Evolutionary conservation across 1,140 invertebrate species (phyloP).

Genomic region (Drosophila ananassae): DNA sequence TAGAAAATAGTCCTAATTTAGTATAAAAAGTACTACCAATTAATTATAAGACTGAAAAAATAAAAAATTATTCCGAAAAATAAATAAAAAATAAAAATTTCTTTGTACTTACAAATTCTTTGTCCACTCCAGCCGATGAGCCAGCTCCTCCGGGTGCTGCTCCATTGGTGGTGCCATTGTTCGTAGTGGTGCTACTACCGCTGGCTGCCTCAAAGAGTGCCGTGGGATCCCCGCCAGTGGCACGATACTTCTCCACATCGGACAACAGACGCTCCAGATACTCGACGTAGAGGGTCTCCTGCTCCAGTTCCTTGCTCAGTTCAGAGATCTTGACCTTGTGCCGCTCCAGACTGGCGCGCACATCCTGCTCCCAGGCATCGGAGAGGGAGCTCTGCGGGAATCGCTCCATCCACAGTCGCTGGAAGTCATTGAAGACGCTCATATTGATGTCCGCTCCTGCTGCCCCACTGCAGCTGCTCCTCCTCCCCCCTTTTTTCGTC

Average conservation of each 20-base stretch:
- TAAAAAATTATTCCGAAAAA: not conserved
- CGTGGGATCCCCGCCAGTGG: constrained; percentile 85
- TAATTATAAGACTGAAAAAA: too few relatives aligned
- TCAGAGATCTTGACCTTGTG: constrained; percentile 92
- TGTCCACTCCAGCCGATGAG: constrained; percentile 44
- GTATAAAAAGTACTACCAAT: too few relatives aligned
- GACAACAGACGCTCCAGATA: constrained; percentile 92
- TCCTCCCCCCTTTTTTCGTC: not conserved
- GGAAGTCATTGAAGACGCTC: constrained; percentile 95
- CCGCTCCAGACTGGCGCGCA: constrained; percentile 93
- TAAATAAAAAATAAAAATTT: not conserved
- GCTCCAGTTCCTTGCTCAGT: constrained; percentile 92
- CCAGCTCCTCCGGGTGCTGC: constrained; percentile 4
- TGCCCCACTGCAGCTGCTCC: constrained; percentile 10
- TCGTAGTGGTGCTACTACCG: constrained; percentile 22
- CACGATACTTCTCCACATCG: constrained; percentile 91
- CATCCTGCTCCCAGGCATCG: constrained; percentile 95
- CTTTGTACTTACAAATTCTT: constrained; percentile 67
- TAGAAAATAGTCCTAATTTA: too few relatives aligned
- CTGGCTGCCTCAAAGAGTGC: constrained; percentile 79
- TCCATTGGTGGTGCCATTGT: constrained; percentile 42
- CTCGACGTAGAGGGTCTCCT: constrained; percentile 95
- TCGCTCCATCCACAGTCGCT: constrained; percentile 93
- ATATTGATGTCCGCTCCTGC: constrained; percentile 83
- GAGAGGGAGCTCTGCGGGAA: constrained; percentile 95